These are phyloP conservation scores for Peromyscus melanophrys DNA, from an alignment of 2,797 vertebrate species.

Conservation along the genomic window DNA sequence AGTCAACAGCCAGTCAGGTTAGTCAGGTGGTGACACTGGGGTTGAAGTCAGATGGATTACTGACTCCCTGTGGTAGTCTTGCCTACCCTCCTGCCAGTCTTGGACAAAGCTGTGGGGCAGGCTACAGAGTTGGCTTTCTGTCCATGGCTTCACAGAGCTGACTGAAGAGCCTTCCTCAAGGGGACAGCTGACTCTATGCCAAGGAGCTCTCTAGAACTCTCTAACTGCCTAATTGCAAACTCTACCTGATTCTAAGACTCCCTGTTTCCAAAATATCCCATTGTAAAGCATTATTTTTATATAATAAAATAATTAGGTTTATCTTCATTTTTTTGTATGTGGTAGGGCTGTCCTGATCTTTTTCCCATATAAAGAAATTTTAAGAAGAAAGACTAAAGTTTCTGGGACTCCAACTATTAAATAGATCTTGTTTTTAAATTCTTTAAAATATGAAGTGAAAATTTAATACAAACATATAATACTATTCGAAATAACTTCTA, in stretches of 20 bases:
- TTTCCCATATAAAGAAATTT: background rate
- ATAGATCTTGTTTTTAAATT: background rate
- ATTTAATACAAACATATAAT: background rate
- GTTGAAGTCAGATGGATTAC: background rate
- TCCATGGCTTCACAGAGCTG: background rate
- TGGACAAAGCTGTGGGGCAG: background rate
- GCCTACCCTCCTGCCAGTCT: background rate
- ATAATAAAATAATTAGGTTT: background rate
- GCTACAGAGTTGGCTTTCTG: background rate
- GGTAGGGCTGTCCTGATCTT: background rate
- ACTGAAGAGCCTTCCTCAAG: background rate
- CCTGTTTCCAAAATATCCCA: background rate
- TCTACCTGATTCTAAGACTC: background rate
- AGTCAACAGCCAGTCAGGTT: background rate
- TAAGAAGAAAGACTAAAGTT: conserved; percentile 8
- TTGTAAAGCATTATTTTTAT: background rate
- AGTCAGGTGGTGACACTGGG: background rate
- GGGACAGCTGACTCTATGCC: background rate
- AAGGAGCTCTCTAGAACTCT: background rate
- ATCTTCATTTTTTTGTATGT: conserved; percentile 36
- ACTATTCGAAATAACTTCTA: background rate
- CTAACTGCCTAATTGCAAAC: background rate
- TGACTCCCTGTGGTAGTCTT: background rate
- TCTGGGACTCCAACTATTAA: conserved; percentile 18
- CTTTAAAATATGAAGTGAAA: conserved; percentile 18